phyloP scores from a whole-genome alignment of 2,113 vertebrate species.

The Prochilodus magdalenae region DNA sequence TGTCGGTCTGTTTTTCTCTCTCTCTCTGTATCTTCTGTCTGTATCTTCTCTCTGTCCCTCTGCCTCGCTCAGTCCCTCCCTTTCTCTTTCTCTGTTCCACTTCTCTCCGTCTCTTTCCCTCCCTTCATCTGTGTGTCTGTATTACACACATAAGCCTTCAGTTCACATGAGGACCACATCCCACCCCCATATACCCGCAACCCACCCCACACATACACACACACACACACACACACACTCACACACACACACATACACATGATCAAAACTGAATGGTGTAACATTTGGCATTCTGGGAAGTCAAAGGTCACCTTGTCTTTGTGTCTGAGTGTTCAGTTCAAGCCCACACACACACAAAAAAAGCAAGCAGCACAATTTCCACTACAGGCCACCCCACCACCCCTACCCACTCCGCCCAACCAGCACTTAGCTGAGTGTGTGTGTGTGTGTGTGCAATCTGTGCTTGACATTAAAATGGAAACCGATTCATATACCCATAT shows the following conservation, averaged over 20 bases:
- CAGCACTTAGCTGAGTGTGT: not conserved
- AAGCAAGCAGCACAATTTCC: constrained; percentile 13
- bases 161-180: constrained; percentile 14
- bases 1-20: not conserved
- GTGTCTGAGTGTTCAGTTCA: not conserved
- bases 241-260: not conserved
- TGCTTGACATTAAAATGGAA: constrained; percentile 4
- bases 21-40: not conserved
- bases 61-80: not conserved
- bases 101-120: not conserved
- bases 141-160: constrained; percentile 3
- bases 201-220: not conserved
- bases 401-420: not conserved
- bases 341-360: constrained; percentile 30
- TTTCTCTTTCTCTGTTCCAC: no score
- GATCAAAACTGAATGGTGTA: not conserved
- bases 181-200: not conserved
- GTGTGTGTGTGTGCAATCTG: not conserved
- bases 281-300: constrained; percentile 7
- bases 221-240: not conserved
- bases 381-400: not conserved
- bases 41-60: not conserved
- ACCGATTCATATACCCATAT: constrained; percentile 17
- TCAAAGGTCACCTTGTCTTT: not conserved
- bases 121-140: not conserved